A percentile compares a stretch with the other conserved stretches of the same genome.
phyloP scores from a whole-genome alignment of 1,140 invertebrate species.

The Brachionus manjavacas region DNA sequence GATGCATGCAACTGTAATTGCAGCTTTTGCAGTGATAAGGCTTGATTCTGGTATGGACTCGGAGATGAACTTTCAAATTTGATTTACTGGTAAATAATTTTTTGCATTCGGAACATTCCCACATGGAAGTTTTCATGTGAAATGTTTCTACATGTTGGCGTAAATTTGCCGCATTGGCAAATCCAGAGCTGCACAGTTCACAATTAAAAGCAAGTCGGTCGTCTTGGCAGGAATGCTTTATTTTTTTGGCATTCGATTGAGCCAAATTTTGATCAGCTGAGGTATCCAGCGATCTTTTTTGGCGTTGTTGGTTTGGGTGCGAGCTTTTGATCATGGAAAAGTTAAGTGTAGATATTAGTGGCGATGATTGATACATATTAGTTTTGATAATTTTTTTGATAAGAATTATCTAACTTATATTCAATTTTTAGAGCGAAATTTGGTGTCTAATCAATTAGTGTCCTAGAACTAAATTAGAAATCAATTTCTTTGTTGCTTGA shows the following conservation, averaged over 20 bases:
- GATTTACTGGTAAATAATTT: slow-evolving; percentile 36
- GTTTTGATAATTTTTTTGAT: slow-evolving; percentile 19
- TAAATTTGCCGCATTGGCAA: slow-evolving; percentile 14
- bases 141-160: slow-evolving; percentile 12
- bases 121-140: slow-evolving; percentile 39
- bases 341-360: not conserved
- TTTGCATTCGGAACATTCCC: slow-evolving; percentile 39
- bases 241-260: not conserved
- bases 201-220: not conserved
- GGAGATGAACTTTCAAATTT: slow-evolving; percentile 39
- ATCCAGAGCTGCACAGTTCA: slow-evolving; percentile 1
- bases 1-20: slow-evolving; percentile 42
- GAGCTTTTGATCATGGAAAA: not conserved
- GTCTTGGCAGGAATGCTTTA: not conserved
- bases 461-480: slow-evolving; percentile 32
- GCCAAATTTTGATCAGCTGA: not conserved
- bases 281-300: not conserved
- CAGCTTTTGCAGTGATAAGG: slow-evolving; percentile 38
- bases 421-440: slow-evolving; percentile 23
- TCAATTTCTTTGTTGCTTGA: slow-evolving; percentile 21
- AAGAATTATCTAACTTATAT: slow-evolving; percentile 35
- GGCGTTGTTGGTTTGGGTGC: not conserved
- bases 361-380: not conserved
- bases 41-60: slow-evolving; percentile 22
- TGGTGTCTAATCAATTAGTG: slow-evolving; percentile 16